These are phyloP conservation scores for Pentalonia nigronervosa DNA, from an alignment of 1,140 invertebrate genomes.

Conservation along the genomic window DNA sequence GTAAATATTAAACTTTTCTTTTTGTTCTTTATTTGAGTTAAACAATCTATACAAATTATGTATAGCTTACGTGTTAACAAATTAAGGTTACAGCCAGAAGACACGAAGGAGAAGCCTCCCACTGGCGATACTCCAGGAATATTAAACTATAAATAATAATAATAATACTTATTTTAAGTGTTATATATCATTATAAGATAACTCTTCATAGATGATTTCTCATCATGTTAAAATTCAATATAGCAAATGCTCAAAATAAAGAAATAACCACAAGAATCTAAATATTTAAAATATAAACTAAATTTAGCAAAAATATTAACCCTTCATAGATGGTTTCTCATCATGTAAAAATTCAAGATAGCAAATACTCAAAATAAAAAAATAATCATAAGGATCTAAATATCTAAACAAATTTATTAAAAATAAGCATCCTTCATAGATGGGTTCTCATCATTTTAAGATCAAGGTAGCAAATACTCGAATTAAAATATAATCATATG, in stretches of 20 bases:
- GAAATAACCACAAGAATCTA: conserved; percentile 16
- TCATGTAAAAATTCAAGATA: conserved; percentile 22
- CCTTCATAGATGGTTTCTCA: not conserved
- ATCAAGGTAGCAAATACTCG: conserved; percentile 40
- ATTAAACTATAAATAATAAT: too few species aligned
- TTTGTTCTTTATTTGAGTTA: too few species aligned
- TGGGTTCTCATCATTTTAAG: not conserved
- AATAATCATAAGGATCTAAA: not conserved
- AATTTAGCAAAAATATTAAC: too few species aligned
- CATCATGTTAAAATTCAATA: not conserved
- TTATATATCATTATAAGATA: too few species aligned
- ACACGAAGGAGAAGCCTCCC: too few species aligned
- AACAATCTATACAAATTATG: too few species aligned
- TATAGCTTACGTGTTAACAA: too few species aligned
- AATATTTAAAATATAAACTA: too few species aligned
- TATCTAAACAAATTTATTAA: not conserved
- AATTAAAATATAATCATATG: conserved; percentile 28
- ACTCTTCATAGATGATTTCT: conserved; percentile 32
- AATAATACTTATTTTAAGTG: too few species aligned
- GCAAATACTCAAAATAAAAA: conserved; percentile 35
- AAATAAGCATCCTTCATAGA: not conserved
- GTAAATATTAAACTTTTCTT: too few species aligned
- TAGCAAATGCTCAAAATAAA: conserved; percentile 45
- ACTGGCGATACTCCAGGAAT: too few species aligned
- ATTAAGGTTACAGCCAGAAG: too few species aligned